Conservation (phyloP, 2,113 vertebrate species). For the Nyctibius bracteatus region DNA sequence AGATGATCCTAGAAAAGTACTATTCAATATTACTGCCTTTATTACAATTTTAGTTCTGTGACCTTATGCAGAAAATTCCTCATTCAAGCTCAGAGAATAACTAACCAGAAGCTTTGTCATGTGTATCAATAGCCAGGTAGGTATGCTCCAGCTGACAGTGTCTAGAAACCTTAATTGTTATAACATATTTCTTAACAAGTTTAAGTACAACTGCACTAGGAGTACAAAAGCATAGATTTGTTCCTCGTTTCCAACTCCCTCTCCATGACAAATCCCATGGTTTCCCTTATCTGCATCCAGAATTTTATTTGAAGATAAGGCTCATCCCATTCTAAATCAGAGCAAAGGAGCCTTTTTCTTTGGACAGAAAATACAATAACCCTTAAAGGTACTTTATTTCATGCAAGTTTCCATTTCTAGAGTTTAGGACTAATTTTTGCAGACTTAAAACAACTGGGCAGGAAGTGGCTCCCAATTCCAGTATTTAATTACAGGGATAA, state of each 20-base stretch:
- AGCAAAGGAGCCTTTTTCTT: background rate
- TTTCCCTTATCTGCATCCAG: background rate
- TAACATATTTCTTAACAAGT: no score
- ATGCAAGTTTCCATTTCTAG: background rate
- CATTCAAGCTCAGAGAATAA: background rate
- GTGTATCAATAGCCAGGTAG: background rate
- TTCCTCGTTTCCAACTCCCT: background rate
- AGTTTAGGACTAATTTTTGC: background rate
- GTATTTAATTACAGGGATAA: slow-evolving; percentile 38
- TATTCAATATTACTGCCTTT: background rate
- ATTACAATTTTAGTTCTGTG: background rate
- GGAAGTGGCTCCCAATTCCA: background rate
- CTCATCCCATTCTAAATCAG: background rate
- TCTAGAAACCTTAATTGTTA: no score
- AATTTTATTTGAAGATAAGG: background rate
- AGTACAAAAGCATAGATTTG: background rate
- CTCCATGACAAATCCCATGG: background rate
- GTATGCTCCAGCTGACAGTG: background rate
- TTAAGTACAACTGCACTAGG: background rate
- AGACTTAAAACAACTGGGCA: background rate
- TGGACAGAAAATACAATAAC: background rate
- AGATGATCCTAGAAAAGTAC: background rate
- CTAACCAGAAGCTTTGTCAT: background rate
- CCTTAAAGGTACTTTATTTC: background rate
- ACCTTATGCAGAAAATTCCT: background rate